These are phyloP conservation scores for Anoplius nigerrimus DNA, from an alignment of 2,888 invertebrate genomes.

Conservation along the genomic window DNA sequence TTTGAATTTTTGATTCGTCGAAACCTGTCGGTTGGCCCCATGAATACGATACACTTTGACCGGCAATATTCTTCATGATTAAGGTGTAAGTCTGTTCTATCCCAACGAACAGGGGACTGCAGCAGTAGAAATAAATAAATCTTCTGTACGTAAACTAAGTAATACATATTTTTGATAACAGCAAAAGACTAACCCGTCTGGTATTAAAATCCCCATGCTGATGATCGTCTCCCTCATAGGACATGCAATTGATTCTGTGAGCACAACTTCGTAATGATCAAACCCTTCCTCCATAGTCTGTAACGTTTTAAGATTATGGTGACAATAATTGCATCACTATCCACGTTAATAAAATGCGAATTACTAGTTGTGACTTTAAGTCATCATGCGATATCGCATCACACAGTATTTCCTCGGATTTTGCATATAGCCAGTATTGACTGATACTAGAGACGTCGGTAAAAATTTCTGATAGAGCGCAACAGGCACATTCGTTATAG, in stretches of 20 bases:
- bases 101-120: slow-evolving; percentile 59
- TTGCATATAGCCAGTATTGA: background rate
- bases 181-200: slow-evolving; percentile 32
- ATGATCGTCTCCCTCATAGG: slow-evolving; percentile 11
- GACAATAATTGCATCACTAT: background rate
- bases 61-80: slow-evolving; percentile 64
- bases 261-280: slow-evolving; percentile 21
- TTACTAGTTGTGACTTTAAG: background rate
- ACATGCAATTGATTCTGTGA: slow-evolving; percentile 21
- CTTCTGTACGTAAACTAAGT: too few species aligned
- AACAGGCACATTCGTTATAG: background rate
- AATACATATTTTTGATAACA: too few species aligned
- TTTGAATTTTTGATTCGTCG: slow-evolving; percentile 60
- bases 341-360: background rate
- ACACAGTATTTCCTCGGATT: background rate
- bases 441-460: background rate
- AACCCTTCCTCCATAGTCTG: slow-evolving; percentile 36
- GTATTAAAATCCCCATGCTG: slow-evolving; percentile 38
- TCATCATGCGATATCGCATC: too few species aligned
- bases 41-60: slow-evolving; percentile 35
- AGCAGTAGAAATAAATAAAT: too few species aligned
- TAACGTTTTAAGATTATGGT: background rate
- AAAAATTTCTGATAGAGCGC: background rate
- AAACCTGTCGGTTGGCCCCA: slow-evolving; percentile 63
- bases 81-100: slow-evolving; percentile 57